Percentiles rank a stretch among this genome's conserved stretches.
Evolutionary conservation across 2,113 vertebrate genomes (phyloP).

Genomic region (human (Homo sapiens)): GRCh38 chr14:102364001-102364500

Average conservation of each 20-base stretch:
- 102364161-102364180: neutral
- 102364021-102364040: neutral
- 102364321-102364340: neutral
- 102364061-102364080: neutral
- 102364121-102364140: neutral
- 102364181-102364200: neutral
- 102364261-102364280: neutral
- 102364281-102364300: neutral
- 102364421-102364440: neutral
- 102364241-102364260: neutral
- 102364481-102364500: neutral
- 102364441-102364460: neutral
- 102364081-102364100: neutral
- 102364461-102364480: neutral
- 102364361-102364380: neutral
- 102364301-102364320: neutral
- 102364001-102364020: neutral
- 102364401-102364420: neutral
- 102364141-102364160: neutral
- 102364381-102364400: neutral
- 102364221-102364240: neutral
- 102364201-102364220: neutral
- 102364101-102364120: neutral
- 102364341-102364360: neutral
- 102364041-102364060: neutral